Evolutionary conservation across 2,888 invertebrate genomes (phyloP), one percentile per base, ranked within the genome.

Genomic region (Eupithecia tripunctaria): DNA sequence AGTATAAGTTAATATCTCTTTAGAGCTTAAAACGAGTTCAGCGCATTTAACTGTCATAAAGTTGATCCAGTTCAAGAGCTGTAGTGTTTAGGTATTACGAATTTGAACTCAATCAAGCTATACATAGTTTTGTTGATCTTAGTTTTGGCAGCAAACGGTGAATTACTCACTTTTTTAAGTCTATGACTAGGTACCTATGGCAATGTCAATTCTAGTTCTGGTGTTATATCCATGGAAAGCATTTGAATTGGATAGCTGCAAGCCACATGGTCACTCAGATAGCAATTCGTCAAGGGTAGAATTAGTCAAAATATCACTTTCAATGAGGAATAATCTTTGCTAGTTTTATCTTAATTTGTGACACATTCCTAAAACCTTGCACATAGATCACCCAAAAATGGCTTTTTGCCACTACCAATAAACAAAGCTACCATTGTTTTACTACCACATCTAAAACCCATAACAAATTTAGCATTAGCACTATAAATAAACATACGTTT

Each of bases 401-500:
- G 8, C 36, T 62, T 15, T 3, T 29, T 62, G 18, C 32, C 62
- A 29, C 10, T 12, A 63, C 21, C 36, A 63, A 10, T 14, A 63
- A 63, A 32, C 36, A 21, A 36, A 63, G 10, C 36, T n/a, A n/a
- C n/a, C n/a, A 12, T 63, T 63, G 36, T 63, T 63, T 32, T 32
- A 29, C 62, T 38, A 38, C 38, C 21, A 25, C n/a, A 7, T 36
- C 64, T 25, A 64, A 64, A 64, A 38, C 36, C 64, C 36, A 38
- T 64, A 25, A 64, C 62, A 62, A 51, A 41, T 36, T 25, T 75
- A 72, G 76, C 63, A 64, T 75, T 64, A 25, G 21, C 74, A 85
- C 85, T 87, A 88, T 85, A 85, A 86, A 86, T 86, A 87, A 82
- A 93, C 93, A 90, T 91, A 94, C 94, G 83, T 88, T 89, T 93